Evolutionary conservation across 2,797 vertebrate species (phyloP), one percentile per base, ranked within the genome.

Genomic region (Australoheros facetus): DNA sequence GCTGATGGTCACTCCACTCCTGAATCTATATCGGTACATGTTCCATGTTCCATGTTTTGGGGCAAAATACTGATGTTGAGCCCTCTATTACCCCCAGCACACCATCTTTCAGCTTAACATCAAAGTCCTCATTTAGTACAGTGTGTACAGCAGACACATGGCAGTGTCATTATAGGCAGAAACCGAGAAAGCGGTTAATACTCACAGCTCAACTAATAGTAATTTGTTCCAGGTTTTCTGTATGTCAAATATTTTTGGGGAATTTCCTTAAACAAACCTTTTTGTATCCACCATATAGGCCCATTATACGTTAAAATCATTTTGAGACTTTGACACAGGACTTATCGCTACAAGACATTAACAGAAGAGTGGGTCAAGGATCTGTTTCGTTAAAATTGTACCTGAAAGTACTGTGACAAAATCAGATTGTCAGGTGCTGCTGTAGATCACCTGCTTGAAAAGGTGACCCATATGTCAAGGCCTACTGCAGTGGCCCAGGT

Each of bases 381-480:
- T 26, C 42, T 30, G 64, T 51, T 69, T 69, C 12, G 42, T 26
- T 51, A 12, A 30, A 69, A 30, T n/a, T 69, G 23, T 30, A 17
- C 48, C 10, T 69, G 16, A 19, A 30, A 51, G n/a, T 30, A n/a
- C 23, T n/a, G 48, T 69, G 48, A 69, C 23, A 69, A 4, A 66
- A 66, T 45, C 37, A 45, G 9, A 26, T 45, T 64, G 14, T 64
- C 60, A 26, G 37, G 60, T 26, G 60, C 4, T 45, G 21, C 3
- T 2, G 42, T 37, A 64, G 21, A 21, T 42, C 60, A 64, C 60
- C 39, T 64, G 60, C 37, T 2, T 45, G 60, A 64, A 26, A 0
- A 64, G 60, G 0, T 26, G 1, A 42, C n/a, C 7, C 4, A 0
- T 42, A 42, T 62, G 2, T 42, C 34, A 62, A n/a, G n/a, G 13